Percentiles rank a stretch among this genome's conserved stretches.
Evolutionary conservation across 2,888 invertebrate genomes (phyloP).

Genomic region (Eilema sororculum): DNA sequence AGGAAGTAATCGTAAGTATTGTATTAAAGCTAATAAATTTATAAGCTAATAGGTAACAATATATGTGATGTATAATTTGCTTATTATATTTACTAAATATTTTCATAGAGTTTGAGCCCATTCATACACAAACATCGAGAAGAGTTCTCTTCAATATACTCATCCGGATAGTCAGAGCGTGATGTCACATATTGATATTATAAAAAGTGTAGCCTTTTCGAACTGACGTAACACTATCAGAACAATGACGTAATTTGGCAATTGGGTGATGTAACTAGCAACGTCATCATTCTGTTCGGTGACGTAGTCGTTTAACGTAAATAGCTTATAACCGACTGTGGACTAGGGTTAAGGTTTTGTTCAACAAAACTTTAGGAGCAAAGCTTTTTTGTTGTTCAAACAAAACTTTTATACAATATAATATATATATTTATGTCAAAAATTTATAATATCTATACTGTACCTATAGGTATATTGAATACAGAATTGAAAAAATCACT

Average conservation of each 20-base stretch:
- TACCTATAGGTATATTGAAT: not conserved
- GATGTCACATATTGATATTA: constrained; percentile 27
- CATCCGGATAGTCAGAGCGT: constrained; percentile 43
- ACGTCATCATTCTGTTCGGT: constrained; percentile 27
- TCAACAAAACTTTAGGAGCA: not conserved
- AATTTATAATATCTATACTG: not conserved
- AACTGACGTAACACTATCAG: constrained; percentile 26
- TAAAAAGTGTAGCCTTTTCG: constrained; percentile 31
- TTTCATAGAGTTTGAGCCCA: constrained; percentile 35
- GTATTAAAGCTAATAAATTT: constrained; percentile 41
- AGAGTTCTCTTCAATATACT: constrained; percentile 22
- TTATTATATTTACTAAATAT: constrained; percentile 22
- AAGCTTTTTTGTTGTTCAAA: not conserved
- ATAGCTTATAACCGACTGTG: constrained; percentile 44
- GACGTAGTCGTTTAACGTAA: constrained; percentile 20
- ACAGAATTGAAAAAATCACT: not conserved
- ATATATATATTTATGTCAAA: not conserved
- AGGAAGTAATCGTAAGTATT: constrained; percentile 25
- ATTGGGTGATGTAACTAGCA: constrained; percentile 25
- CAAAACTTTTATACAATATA: not conserved
- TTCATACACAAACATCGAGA: constrained; percentile 15
- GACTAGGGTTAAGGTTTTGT: not conserved
- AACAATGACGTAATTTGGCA: constrained; percentile 44
- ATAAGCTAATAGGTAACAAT: constrained; percentile 40
- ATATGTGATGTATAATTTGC: constrained; percentile 34